Evolutionary conservation across 2,888 invertebrate genomes (phyloP), one percentile per base, ranked within the genome.

Genomic region (Acanthococcus lagerstroemiae): DNA sequence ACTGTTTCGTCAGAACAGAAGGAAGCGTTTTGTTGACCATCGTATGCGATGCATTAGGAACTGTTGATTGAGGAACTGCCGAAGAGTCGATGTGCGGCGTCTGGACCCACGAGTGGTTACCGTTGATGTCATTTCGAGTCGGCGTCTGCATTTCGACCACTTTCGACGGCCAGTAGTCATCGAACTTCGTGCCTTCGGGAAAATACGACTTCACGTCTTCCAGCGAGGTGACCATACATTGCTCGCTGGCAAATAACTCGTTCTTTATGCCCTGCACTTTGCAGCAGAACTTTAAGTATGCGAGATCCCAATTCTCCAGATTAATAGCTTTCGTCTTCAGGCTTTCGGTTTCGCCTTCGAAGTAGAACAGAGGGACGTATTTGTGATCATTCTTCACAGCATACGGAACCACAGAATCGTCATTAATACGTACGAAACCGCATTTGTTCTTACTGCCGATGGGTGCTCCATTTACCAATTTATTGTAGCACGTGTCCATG

Each of bases 131-230:
- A 30, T 75, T 57, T 48, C 60, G 67, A 46, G 67, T 70, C 19
- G 67, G 67, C 54, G 69, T 71, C 56, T 68, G 69, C 24, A 69
- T 83, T 73, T 90, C 90, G 69, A 89, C 85, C 67, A 89, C 88
- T 78, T 91, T 90, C 74, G 86, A 87, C 0, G 93, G 93, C 93
- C 93, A 93, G 76, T 92, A 93, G 73, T 92, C 91, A 75, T 93
- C 92, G 74, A 93, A 93, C 72, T 87, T 84, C 0, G 92, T 92
- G 24, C 90, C 90, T 7, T 88, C 88, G 0, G 91, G 91, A 73
- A 93, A 92, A 75, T 92, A 92, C 75, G 88, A 88, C 75, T 89
- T 90, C 72, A 93, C 90, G 77, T 93, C 92, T 46, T 87, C 85
- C 71, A 93, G 81, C 79, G 90, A 91, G 68, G 93, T 92, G 73